Evolutionary conservation across 2,888 invertebrate genomes (phyloP).

Genomic region (Zaprionus lineosus): DNA sequence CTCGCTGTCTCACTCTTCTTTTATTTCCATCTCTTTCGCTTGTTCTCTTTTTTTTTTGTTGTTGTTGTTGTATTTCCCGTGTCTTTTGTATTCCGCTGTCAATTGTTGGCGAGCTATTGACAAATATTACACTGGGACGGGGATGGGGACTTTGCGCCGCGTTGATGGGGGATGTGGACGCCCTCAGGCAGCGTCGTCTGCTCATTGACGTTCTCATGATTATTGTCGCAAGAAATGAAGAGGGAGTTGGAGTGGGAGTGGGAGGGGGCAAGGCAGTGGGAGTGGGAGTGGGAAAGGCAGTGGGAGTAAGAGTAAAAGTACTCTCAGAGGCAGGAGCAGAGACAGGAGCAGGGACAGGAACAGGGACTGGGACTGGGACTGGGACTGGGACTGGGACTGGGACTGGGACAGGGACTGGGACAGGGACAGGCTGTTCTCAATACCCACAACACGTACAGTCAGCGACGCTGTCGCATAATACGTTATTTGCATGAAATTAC

Average conservation of each 20-base stretch:
- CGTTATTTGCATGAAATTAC: constrained; percentile 76
- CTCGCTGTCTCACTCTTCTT: background rate
- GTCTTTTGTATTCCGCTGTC: constrained; percentile 49
- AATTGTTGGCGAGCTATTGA: constrained; percentile 72
- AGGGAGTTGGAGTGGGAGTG: too few species aligned
- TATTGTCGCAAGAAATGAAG: too few species aligned
- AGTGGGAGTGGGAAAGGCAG: too few species aligned
- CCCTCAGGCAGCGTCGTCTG: constrained; percentile 27
- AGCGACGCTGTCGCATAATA: constrained; percentile 61
- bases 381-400: too few species aligned
- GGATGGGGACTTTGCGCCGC: too few species aligned
- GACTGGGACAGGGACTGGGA: too few species aligned
- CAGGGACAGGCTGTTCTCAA: constrained; percentile 56
- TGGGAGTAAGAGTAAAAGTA: too few species aligned
- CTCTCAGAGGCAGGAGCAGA: too few species aligned
- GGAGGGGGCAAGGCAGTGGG: too few species aligned
- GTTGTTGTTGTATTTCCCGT: constrained; percentile 6
- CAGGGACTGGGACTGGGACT: too few species aligned
- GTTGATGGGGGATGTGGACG: too few species aligned
- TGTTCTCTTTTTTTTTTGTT: constrained; percentile 4
- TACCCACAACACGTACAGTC: constrained; percentile 71
- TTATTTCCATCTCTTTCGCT: constrained; percentile 3
- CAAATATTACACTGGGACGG: constrained; percentile 71
- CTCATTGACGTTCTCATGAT: constrained; percentile 67
- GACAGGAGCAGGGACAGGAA: too few species aligned